Evolutionary conservation across 2,888 invertebrate species (phyloP).

Genomic region (Tenthredo distinguenda): DNA sequence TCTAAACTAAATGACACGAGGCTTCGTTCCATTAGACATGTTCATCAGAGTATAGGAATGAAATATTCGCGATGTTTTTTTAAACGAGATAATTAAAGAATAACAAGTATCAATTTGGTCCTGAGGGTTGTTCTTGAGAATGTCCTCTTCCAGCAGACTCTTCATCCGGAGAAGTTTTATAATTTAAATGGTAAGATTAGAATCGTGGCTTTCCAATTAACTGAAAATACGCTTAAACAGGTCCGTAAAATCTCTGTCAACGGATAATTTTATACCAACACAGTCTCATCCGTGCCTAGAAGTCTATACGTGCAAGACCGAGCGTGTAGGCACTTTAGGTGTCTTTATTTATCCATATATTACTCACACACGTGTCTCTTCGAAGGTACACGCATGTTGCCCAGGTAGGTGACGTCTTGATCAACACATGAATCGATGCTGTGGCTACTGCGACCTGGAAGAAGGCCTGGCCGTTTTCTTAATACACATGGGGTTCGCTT

Average conservation of each 20-base stretch:
- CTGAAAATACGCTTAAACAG: constrained; percentile 20
- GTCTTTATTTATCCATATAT: constrained; percentile 11
- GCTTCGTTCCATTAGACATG: not conserved
- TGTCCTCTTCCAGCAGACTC: not conserved
- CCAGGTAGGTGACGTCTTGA: constrained; percentile 46
- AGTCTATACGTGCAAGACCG: not conserved
- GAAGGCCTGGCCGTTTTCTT: constrained; percentile 31
- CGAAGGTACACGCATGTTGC: constrained; percentile 24
- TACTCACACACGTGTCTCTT: constrained; percentile 13
- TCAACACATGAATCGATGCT: constrained; percentile 38
- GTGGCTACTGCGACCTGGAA: constrained; percentile 21
- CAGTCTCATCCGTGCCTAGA: not conserved
- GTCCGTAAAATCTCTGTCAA: constrained; percentile 33
- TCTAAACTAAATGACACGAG: not conserved
- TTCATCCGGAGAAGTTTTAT: constrained; percentile 2
- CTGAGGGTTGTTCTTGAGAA: not conserved
- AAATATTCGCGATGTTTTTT: not conserved
- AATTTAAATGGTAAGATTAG: constrained; percentile 1
- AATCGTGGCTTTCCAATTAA: constrained; percentile 38
- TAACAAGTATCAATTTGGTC: not conserved
- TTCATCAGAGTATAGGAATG: not conserved
- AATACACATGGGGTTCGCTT: constrained; percentile 4
- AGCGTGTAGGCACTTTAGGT: constrained; percentile 5
- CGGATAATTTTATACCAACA: not conserved
- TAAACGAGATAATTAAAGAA: not conserved